Conservation (phyloP, 2,113 vertebrate genomes). For the Neotragus moschatus region DNA sequence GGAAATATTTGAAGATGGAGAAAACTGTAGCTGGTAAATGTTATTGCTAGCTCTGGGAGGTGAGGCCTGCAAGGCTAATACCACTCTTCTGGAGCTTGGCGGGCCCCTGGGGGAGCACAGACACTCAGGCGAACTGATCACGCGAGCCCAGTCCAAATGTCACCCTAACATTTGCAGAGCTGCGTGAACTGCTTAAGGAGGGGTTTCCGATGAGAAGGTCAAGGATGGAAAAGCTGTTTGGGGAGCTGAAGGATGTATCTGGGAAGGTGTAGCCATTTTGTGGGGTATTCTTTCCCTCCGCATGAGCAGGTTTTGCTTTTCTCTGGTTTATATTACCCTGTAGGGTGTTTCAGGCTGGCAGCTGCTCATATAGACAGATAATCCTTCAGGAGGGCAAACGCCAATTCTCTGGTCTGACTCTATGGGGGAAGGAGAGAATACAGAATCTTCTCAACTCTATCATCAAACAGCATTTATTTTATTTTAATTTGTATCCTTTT, state of each 20-base stretch:
- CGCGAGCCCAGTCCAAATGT: constrained; percentile 80
- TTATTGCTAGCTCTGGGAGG: constrained; percentile 79
- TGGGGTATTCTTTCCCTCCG: background rate
- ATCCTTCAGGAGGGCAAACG: background rate
- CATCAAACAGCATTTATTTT: background rate
- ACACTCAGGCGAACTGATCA: background rate
- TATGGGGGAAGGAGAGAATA: background rate
- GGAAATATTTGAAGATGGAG: constrained; percentile 80
- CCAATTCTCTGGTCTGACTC: background rate
- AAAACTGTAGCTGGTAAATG: constrained; percentile 82
- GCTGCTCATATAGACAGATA: background rate
- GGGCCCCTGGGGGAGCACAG: constrained; percentile 56
- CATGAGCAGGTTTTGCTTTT: background rate
- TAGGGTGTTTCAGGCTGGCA: background rate
- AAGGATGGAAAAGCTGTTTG: constrained; percentile 62
- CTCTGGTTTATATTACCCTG: background rate
- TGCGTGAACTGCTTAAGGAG: constrained; percentile 69
- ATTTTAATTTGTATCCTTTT: background rate
- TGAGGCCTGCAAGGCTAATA: constrained; percentile 5
- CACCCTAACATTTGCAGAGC: constrained; percentile 85
- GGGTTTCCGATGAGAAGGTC: constrained; percentile 66
- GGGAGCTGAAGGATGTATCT: background rate
- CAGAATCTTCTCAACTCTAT: background rate
- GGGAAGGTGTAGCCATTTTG: background rate
- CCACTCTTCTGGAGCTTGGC: constrained; percentile 41